Evolutionary conservation across 2,888 invertebrate species (phyloP).

Genomic region (Tineola bisselliella): DNA sequence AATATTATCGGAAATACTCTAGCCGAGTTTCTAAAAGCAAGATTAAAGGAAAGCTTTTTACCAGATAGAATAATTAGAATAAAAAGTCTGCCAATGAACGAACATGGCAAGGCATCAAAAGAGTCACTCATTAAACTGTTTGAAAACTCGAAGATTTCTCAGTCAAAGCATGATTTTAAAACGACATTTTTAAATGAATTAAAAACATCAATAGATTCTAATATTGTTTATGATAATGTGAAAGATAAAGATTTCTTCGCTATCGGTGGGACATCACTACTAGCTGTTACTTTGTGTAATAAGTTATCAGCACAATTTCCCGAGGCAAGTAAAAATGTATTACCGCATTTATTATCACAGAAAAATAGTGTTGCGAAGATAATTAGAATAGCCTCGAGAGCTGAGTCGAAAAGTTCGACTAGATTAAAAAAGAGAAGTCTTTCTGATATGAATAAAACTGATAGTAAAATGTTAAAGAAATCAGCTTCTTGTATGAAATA

Average conservation of each 20-base stretch:
- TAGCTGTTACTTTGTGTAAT: slow-evolving; percentile 71
- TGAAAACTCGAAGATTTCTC: slow-evolving; percentile 23
- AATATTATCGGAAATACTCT: slow-evolving; percentile 39
- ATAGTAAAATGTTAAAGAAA: background rate
- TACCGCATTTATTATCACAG: slow-evolving; percentile 63
- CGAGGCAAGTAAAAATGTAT: slow-evolving; percentile 55
- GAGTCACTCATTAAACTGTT: slow-evolving; percentile 47
- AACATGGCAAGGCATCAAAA: slow-evolving; percentile 76
- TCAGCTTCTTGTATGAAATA: background rate
- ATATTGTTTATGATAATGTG: slow-evolving; percentile 38
- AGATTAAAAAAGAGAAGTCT: background rate
- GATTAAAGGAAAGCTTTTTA: slow-evolving; percentile 59
- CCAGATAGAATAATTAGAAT: slow-evolving; percentile 74
- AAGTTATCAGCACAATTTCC: slow-evolving; percentile 56
- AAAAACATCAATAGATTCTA: slow-evolving; percentile 26
- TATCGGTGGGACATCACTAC: slow-evolving; percentile 77
- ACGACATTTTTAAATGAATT: slow-evolving; percentile 36
- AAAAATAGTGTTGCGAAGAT: slow-evolving; percentile 46
- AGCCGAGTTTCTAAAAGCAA: slow-evolving; percentile 45
- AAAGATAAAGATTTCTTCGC: slow-evolving; percentile 62
- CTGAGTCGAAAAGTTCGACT: slow-evolving; percentile 22
- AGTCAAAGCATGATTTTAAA: slow-evolving; percentile 17
- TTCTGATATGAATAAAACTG: background rate
- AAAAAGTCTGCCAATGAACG: slow-evolving; percentile 68
- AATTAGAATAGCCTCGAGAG: slow-evolving; percentile 29